Evolutionary conservation across 92 coral and sea anemone species (phyloP), one percentile per base, ranked within the genome.

Genomic region (Palythoa heliodiscus): DNA sequence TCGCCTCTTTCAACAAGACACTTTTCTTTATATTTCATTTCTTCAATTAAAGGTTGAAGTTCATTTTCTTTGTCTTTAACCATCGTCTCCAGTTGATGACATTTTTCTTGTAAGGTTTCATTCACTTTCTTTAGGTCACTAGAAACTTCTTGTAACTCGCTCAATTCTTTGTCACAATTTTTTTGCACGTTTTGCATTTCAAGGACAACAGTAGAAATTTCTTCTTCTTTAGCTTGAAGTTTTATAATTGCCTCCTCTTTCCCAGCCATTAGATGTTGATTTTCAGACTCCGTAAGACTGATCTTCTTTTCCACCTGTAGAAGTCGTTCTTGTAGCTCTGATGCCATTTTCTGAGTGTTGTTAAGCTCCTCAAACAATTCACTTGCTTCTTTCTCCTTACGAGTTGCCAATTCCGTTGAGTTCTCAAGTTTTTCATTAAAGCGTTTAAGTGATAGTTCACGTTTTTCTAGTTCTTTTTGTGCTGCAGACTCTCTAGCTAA

Each of bases 141-240:
- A 25, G 74, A 86, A 84, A 87, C 82, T 10, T 77, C 73, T 29
- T 87, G 70, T 19, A 86, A 52, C 50, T 89, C 94, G 71, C 76
- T 83, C 75, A 91, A 78, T 29, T 89, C 88, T 78, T 86, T 76
- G 24, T 89, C 92, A 75, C 89, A 85, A 79, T 29, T 37, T 53
- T 53, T 77, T 76, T 78, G 69, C 16, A 89, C 22, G 52, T 86
- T 76, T 11, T 82, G 12, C 73, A 87, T 71, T 55, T 91, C 92
- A 37, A 75, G 75, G 11, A 80, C 75, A 37, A 89, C 39, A 16
- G 86, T 68, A 52, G 82, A 57, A 48, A 91, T 84, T 85, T 93
- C 91, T 7, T 87, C 70, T 38, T 91, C 92, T 60, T 89, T 91
- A 37, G 88, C 67, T 77, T 85, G 73, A 40, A 91, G 35, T 53